Conservation (phyloP, 2,888 invertebrate species). For the Ichneumoninae sp. region DNA sequence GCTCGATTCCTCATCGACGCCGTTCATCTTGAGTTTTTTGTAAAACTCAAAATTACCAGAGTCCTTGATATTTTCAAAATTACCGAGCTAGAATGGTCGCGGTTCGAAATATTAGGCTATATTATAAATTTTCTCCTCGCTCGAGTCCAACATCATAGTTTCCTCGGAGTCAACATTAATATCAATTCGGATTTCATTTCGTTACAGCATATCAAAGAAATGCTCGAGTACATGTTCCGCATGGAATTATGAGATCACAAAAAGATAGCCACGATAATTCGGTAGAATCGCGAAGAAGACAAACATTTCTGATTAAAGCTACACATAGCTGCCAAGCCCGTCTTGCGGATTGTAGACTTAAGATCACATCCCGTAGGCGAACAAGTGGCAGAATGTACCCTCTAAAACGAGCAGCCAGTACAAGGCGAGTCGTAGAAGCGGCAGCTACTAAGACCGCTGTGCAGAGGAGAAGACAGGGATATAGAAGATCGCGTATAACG, state of each 20-base stretch:
- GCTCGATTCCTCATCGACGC: neutral
- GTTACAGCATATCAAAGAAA: neutral
- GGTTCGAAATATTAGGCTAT: too few species aligned
- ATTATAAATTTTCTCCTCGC: too few species aligned
- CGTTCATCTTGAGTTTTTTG: neutral
- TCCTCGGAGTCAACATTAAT: neutral
- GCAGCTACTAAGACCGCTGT: neutral
- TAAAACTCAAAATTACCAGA: neutral
- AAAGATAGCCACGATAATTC: neutral
- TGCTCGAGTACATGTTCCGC: neutral
- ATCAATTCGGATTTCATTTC: neutral
- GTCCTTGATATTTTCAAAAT: constrained; percentile 1
- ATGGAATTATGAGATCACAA: neutral
- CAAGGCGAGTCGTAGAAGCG: neutral
- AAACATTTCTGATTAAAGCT: neutral
- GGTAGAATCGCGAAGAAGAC: neutral
- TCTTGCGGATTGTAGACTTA: constrained; percentile 20
- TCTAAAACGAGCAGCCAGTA: constrained; percentile 10
- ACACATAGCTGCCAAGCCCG: constrained; percentile 14
- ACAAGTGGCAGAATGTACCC: constrained; percentile 58
- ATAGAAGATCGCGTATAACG: constrained; percentile 52
- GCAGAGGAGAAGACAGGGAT: constrained; percentile 8
- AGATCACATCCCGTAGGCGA: constrained; percentile 54
- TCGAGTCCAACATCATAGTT: neutral
- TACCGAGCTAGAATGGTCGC: neutral